Evolutionary conservation across 2,113 vertebrate genomes (phyloP).

Genomic region (Chamaetylas fuelleborni): DNA sequence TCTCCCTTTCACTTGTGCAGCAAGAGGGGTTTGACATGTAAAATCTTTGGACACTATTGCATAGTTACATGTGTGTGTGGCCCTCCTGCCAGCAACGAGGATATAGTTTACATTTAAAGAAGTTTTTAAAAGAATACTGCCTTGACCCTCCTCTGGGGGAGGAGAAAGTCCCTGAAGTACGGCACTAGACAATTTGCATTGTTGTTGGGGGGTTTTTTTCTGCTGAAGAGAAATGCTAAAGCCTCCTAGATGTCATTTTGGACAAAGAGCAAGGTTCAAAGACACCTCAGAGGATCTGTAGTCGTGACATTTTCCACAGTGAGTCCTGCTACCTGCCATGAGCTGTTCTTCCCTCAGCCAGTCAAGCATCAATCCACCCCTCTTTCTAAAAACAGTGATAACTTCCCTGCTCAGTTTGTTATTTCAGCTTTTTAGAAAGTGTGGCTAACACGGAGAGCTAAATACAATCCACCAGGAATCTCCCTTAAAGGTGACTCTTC

Average conservation of each 20-base stretch:
- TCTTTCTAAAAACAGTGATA: not conserved
- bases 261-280: not conserved
- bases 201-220: not conserved
- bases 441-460: fast-evolving
- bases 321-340: not conserved
- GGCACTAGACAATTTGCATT: not conserved
- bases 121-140: not conserved
- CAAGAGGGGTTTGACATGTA: not conserved
- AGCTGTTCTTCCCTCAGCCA: not conserved
- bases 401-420: not conserved
- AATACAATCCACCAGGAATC: not conserved
- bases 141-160: not conserved
- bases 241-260: not conserved
- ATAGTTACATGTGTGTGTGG: not conserved
- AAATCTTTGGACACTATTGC: not conserved
- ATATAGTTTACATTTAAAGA: not conserved
- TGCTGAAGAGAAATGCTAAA: not conserved
- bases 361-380: not conserved
- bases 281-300: not conserved
- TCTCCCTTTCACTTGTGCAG: not conserved
- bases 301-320: not conserved
- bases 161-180: not conserved
- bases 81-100: not conserved
- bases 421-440: not conserved
- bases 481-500: not conserved